Evolutionary conservation across 1,140 invertebrate species (phyloP).

Genomic region (Chrysomallon squamiferum): DNA sequence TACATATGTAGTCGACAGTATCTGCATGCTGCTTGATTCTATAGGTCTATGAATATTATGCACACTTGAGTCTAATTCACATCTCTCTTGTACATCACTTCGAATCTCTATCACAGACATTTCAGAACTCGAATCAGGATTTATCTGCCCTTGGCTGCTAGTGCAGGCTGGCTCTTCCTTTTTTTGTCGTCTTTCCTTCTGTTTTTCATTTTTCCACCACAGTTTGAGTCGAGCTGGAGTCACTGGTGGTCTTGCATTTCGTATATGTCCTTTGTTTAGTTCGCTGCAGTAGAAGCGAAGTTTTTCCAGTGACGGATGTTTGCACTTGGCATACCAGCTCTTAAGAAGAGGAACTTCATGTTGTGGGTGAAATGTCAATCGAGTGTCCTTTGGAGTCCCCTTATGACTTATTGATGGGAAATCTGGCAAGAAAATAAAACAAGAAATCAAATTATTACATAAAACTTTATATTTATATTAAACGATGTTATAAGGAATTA

Average conservation of each 20-base stretch:
- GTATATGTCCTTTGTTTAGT: conserved; percentile 53
- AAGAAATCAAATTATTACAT: no score
- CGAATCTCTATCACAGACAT: no score
- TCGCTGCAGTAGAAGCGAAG: conserved; percentile 47
- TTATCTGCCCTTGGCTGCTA: no score
- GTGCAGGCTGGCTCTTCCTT: neutral
- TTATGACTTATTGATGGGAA: conserved; percentile 6
- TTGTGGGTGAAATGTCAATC: conserved; percentile 56
- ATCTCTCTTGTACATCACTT: no score
- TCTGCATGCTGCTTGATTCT: no score
- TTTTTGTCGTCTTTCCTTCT: conserved; percentile 38
- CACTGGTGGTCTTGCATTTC: conserved; percentile 54
- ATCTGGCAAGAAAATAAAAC: conserved; percentile 17
- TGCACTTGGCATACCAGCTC: conserved; percentile 49
- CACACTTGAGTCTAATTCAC: no score
- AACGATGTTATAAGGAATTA: no score
- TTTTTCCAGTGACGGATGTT: conserved; percentile 46
- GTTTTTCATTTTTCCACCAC: conserved; percentile 63
- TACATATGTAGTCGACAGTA: no score
- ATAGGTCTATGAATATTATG: no score
- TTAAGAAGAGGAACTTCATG: conserved; percentile 55
- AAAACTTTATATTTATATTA: no score
- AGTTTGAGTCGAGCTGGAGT: conserved; percentile 50
- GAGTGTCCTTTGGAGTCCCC: conserved; percentile 26
- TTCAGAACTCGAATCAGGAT: no score